Evolutionary conservation across 2,797 vertebrate species (phyloP), one percentile per base, ranked within the genome.

Genomic region (Nasua narica): DNA sequence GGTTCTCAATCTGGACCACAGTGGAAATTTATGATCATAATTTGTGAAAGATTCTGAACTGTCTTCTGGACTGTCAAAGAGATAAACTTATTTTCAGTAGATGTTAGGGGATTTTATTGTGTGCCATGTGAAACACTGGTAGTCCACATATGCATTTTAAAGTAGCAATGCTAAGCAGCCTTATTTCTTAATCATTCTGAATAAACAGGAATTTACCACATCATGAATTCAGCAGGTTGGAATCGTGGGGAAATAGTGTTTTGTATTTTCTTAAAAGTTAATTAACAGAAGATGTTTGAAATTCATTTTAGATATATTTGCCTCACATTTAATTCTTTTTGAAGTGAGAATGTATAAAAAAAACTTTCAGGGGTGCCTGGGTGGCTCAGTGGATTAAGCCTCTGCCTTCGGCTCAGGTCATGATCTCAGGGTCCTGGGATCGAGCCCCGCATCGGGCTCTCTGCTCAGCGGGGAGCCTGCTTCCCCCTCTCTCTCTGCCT

Each of bases 331-430:
- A 60, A 27, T 83, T 78, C 3, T 43, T 94, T 69, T 48, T 58
- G 43, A 95, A 84, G n/a, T 52, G 16, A 92, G 29, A 81, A 58
- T 88, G 7, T 96, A 91, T n/a, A n/a, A 60, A 95, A 82, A 43
- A 43, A 43, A 43, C 43, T 43, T 43, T 43, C 43, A 43, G 43
- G 40, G 3, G 40, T 40, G 40, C 40, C 40, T 40, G 40, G 6
- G 40, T 40, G 40, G 40, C 40, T 40, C 40, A 40, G 40, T 40
- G 3, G 40, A n/a, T 40, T 40, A 40, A 40, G 40, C 40, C 3
- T 3, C 40, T 40, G 40, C 40, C 40, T n/a, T n/a, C n/a, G n/a
- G n/a, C n/a, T n/a, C n/a, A n/a, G n/a, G n/a, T n/a, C n/a, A n/a
- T n/a, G n/a, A 40, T 40, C 40, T 6, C 40, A 4, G 40, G 3